Evolutionary conservation across 2,797 vertebrate genomes (phyloP), one percentile per base, ranked within the genome.

Genomic region (Gymnoscopelus microlampas): DNA sequence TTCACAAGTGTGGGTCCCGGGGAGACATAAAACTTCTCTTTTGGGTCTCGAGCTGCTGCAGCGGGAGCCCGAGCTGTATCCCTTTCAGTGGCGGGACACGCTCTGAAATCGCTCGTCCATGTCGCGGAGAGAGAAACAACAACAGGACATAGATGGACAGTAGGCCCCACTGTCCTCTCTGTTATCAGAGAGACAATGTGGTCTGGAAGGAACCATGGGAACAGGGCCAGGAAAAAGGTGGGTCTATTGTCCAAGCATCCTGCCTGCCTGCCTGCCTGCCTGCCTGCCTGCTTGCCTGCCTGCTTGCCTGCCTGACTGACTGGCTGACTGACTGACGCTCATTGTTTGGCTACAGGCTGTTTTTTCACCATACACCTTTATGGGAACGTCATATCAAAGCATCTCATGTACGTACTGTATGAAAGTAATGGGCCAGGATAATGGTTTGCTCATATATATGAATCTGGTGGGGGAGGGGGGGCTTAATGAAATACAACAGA

Each of bases 221-320:
- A 95, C 39, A 95, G 93, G 91, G 87, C 93, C 96, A 97, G 97
- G 97, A 98, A 98, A 98, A 98, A 97, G 97, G 95, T 97, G 96
- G 93, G 92, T 93, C 94, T 87, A 98, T 96, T 97, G 96, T 97
- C 89, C 74, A 12, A 83, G 93, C 92, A 96, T 99, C 97, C 96
- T 97, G 96, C 93, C 93, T 93, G 93, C 88, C 89, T 84, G 68
- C 70, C 82, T 85, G 79, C 86, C 78, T 9, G 9, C 9, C 39
- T 44, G 39, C 97, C 96, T 97, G 96, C 93, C 93, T 93, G 93
- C 88, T 89, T 83, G 95, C 97, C 96, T 97, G 96, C 93, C 93
- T 93, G 93, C 88, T 89, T 83, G 79, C 97, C 96, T 97, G 96
- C 93, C 93, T 93, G 93, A 87, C 89, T 83, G 26, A 5, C 96